Evolutionary conservation across 2,888 invertebrate species (phyloP).

Genomic region (Aelia acuminata): DNA sequence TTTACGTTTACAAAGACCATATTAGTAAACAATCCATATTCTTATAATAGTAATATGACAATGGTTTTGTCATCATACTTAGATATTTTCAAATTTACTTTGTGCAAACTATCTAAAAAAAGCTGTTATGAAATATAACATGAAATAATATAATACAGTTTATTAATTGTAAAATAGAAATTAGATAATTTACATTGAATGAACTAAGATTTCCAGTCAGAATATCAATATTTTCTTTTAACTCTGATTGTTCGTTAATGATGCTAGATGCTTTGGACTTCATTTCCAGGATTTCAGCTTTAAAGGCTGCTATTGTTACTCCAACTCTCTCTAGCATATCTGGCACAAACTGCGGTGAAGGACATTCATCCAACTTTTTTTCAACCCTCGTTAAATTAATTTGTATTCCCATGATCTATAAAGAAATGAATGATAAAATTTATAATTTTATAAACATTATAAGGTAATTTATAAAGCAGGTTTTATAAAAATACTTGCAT

Average conservation of each 20-base stretch:
- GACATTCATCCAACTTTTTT: conserved; percentile 74
- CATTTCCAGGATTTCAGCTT: conserved; percentile 74
- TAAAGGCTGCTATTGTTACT: conserved; percentile 74
- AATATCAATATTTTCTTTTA: conserved; percentile 64
- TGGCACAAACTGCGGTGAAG: conserved; percentile 75
- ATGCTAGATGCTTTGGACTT: conserved; percentile 69
- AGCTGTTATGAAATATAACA: too few relatives aligned
- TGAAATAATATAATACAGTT: too few relatives aligned
- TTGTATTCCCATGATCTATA: conserved; percentile 71
- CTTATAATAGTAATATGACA: too few relatives aligned
- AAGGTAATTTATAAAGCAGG: neutral
- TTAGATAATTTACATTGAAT: conserved; percentile 66
- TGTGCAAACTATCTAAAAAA: too few relatives aligned
- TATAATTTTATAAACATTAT: neutral
- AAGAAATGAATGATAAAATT: conserved; percentile 57
- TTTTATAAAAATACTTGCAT: neutral
- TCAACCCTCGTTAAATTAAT: conserved; percentile 73
- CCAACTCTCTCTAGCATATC: conserved; percentile 73
- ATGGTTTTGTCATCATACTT: too few relatives aligned
- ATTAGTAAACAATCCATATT: too few relatives aligned
- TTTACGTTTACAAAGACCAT: too few relatives aligned
- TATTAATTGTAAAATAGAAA: too few relatives aligned
- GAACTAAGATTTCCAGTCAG: conserved; percentile 67
- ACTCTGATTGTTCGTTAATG: conserved; percentile 68
- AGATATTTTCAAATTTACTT: too few relatives aligned